These are phyloP conservation scores for Gastrophysa polygoni DNA, from an alignment of 2,888 invertebrate genomes.

Conservation along the genomic window DNA sequence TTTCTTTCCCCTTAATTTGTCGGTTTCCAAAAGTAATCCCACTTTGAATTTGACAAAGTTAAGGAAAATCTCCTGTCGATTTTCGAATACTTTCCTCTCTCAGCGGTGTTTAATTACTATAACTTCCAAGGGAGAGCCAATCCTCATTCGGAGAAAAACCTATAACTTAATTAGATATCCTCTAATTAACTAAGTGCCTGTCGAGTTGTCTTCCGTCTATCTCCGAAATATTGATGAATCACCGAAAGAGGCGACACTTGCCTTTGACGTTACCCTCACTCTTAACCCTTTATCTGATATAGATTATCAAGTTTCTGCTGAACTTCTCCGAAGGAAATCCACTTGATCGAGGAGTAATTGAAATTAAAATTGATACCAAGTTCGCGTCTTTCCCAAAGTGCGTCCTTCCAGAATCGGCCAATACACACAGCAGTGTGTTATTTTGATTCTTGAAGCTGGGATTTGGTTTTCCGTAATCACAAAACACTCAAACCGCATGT, in stretches of 20 bases:
- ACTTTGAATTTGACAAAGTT: constrained; percentile 39
- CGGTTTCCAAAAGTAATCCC: constrained; percentile 39
- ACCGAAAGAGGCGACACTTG: constrained; percentile 34
- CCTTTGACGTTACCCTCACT: background rate
- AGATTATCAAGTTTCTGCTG: background rate
- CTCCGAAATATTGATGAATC: constrained; percentile 36
- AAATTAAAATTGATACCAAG: background rate
- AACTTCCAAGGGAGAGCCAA: constrained; percentile 50
- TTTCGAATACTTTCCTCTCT: constrained; percentile 31
- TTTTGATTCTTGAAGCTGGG: too few relatives aligned
- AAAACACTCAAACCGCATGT: too few relatives aligned
- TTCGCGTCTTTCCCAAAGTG: background rate
- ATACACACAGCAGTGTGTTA: too few relatives aligned
- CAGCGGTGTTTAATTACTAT: constrained; percentile 48
- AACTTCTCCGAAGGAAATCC: background rate
- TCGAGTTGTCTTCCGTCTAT: constrained; percentile 19
- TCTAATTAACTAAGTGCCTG: constrained; percentile 54
- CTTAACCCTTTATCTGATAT: background rate
- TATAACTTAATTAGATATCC: constrained; percentile 54
- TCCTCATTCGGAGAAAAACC: constrained; percentile 51
- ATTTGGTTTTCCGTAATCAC: too few relatives aligned
- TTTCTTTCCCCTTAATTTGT: constrained; percentile 33
- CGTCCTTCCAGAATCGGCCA: background rate
- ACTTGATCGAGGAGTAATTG: background rate
- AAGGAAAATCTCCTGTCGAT: constrained; percentile 37